These are phyloP conservation scores for Menura novaehollandiae DNA, from an alignment of 2,113 vertebrate genomes.

Conservation along the genomic window DNA sequence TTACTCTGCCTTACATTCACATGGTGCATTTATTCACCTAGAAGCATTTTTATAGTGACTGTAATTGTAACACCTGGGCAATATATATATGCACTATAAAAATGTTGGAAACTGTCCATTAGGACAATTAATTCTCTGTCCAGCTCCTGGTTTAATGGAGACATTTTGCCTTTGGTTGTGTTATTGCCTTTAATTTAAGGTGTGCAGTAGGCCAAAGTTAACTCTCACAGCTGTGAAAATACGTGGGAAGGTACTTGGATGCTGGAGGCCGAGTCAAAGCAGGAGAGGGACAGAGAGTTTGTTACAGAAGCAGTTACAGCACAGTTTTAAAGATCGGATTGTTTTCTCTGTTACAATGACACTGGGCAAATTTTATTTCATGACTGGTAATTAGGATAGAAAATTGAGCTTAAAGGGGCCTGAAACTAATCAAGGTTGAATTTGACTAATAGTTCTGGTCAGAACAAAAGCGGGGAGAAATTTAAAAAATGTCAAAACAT, in stretches of 20 bases:
- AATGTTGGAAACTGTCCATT: slow-evolving; percentile 1
- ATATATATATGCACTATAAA: slow-evolving; percentile 29
- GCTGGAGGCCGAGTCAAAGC: background rate
- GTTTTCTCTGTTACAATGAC: background rate
- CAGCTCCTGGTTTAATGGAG: slow-evolving; percentile 17
- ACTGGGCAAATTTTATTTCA: background rate
- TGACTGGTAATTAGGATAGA: background rate
- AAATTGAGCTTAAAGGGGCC: background rate
- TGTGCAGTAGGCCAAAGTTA: background rate
- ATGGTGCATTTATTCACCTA: background rate
- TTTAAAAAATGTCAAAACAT: slow-evolving; percentile 50
- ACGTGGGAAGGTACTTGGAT: background rate
- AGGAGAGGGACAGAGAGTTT: background rate
- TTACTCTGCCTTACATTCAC: background rate
- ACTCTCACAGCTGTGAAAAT: background rate
- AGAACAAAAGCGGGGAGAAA: background rate
- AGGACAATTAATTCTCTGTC: slow-evolving; percentile 22
- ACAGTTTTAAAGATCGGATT: background rate
- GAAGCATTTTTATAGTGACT: slow-evolving; percentile 30
- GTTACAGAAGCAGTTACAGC: background rate
- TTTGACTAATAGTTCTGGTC: slow-evolving; percentile 44
- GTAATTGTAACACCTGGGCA: slow-evolving; percentile 39
- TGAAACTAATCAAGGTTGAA: slow-evolving; percentile 36
- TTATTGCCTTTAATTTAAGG: background rate
- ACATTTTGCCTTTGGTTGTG: background rate